phyloP scores from a whole-genome alignment of 2,113 vertebrate species.

The Cololabis saira region DNA sequence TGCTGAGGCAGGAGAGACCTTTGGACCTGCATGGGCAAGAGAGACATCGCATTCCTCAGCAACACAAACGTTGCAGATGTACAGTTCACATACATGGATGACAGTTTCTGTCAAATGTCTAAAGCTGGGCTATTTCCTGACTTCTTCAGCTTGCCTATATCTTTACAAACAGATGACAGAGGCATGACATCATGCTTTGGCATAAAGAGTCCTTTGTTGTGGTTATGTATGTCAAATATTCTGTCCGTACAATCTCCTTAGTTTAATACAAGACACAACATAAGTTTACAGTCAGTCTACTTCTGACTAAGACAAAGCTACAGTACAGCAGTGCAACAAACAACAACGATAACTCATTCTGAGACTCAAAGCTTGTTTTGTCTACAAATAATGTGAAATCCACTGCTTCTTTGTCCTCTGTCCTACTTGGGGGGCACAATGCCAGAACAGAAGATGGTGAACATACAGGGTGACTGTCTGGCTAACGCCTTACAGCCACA shows the following conservation, averaged over 20 bases:
- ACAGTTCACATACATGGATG: slow-evolving; percentile 42
- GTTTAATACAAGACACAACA: slow-evolving; percentile 21
- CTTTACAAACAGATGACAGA: slow-evolving; percentile 34
- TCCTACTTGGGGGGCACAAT: slow-evolving; percentile 29
- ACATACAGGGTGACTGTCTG: slow-evolving; percentile 57
- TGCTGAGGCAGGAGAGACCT: slow-evolving; percentile 59
- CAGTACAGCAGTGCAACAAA: slow-evolving; percentile 23
- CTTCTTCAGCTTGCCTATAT: slow-evolving; percentile 25
- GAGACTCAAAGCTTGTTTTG: slow-evolving; percentile 70
- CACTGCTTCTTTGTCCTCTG: slow-evolving; percentile 56
- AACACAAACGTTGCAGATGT: slow-evolving; percentile 29
- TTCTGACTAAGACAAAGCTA: slow-evolving; percentile 36
- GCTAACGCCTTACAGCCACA: slow-evolving; percentile 30
- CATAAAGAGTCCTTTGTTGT: slow-evolving; percentile 72
- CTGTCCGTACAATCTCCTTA: slow-evolving; percentile 8
- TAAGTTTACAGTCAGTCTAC: slow-evolving; percentile 25
- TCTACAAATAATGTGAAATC: slow-evolving; percentile 67
- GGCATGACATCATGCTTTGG: slow-evolving; percentile 65
- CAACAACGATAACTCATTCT: slow-evolving; percentile 43
- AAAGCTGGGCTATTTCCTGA: slow-evolving; percentile 19
- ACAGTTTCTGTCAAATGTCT: slow-evolving; percentile 50
- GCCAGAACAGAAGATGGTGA: slow-evolving; percentile 55
- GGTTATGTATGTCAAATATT: slow-evolving; percentile 27
- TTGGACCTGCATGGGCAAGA: slow-evolving; percentile 66
- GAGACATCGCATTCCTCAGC: slow-evolving; percentile 54